Evolutionary conservation across 1,140 invertebrate species (phyloP).

Genomic region (Sitobion miscanthi): DNA sequence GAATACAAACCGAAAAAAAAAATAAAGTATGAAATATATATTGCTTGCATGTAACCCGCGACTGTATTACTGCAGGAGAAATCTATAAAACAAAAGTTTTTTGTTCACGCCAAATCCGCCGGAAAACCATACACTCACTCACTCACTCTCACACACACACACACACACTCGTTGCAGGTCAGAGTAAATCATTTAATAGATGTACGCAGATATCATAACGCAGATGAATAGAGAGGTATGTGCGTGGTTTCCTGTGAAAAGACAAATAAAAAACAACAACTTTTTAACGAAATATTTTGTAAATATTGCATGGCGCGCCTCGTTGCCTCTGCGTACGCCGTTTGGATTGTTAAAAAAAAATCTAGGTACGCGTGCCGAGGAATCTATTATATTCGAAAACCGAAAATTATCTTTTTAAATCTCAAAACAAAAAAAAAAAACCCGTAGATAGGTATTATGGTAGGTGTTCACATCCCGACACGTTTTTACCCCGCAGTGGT

Average conservation of each 20-base stretch:
- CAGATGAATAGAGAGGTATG: background rate
- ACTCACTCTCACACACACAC: no score
- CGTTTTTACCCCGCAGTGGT: slow-evolving; percentile 36
- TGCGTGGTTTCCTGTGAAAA: background rate
- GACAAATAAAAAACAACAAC: background rate
- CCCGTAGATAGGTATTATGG: background rate
- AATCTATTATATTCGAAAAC: background rate
- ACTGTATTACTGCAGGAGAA: background rate
- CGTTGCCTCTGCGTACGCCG: background rate
- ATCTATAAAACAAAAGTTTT: background rate
- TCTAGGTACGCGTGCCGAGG: background rate
- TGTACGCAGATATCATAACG: background rate
- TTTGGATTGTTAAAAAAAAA: background rate
- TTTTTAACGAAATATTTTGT: slow-evolving; percentile 13
- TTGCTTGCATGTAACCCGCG: background rate
- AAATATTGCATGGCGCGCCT: background rate
- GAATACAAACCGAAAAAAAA: background rate
- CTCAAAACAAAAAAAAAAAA: background rate
- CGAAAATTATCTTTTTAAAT: slow-evolving; percentile 27
- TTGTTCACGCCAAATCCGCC: background rate
- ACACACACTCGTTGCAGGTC: background rate
- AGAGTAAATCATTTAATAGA: background rate
- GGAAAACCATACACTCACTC: background rate
- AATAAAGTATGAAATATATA: background rate
- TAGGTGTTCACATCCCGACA: background rate